A percentile compares a stretch with the other conserved stretches of the same genome.
phyloP scores from a whole-genome alignment of 2,888 invertebrate species.

The Cryptocephalus primarius region DNA sequence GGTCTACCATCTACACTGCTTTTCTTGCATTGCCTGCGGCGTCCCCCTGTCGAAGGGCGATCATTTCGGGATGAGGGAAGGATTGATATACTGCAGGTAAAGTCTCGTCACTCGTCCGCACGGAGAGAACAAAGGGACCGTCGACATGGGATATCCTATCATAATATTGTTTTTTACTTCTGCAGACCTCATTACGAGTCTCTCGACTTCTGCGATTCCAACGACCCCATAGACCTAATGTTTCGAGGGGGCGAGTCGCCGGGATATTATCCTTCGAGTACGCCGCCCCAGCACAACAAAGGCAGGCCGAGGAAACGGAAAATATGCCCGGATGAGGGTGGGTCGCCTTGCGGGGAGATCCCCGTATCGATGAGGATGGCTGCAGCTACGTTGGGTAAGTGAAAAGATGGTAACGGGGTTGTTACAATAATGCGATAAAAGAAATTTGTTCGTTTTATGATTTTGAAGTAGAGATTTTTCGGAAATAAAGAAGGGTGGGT shows the following conservation, averaged over 20 bases:
- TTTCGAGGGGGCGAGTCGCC: constrained; percentile 51
- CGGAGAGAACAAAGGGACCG: neutral
- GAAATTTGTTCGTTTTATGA: too few species aligned
- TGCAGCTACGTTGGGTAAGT: constrained; percentile 56
- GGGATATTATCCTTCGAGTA: constrained; percentile 50
- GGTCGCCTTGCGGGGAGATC: constrained; percentile 48
- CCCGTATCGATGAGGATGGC: constrained; percentile 62
- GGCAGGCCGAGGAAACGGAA: constrained; percentile 74
- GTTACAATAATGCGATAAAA: too few species aligned
- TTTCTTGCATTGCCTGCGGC: constrained; percentile 78
- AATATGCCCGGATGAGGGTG: constrained; percentile 37
- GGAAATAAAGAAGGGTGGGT: too few species aligned
- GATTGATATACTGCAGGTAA: constrained; percentile 59
- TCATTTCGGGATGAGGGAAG: constrained; percentile 80
- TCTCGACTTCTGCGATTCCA: constrained; percentile 49
- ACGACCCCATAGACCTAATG: constrained; percentile 49
- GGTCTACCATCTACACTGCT: constrained; percentile 83
- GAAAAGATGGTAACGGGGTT: neutral
- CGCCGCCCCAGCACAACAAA: constrained; percentile 56
- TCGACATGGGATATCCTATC: too few species aligned
- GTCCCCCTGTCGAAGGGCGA: constrained; percentile 77
- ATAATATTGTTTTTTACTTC: neutral
- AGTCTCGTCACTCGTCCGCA: too few species aligned
- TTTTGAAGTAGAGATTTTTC: too few species aligned
- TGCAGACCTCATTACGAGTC: constrained; percentile 57